These are phyloP conservation scores for Luperina nickerlii DNA, from an alignment of 2,888 invertebrate species.

Conservation along the genomic window DNA sequence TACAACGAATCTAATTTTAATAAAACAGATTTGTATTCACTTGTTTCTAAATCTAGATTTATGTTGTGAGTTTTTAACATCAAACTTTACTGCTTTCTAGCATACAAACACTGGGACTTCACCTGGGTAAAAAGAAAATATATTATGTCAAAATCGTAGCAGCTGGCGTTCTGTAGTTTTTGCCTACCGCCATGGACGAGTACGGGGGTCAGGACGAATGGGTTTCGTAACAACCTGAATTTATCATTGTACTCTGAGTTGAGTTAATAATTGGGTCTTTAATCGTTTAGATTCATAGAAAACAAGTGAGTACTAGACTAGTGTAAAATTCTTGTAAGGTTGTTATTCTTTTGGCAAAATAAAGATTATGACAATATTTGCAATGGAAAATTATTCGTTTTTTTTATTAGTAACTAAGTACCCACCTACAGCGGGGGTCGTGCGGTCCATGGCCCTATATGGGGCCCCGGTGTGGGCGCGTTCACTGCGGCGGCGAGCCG, in stretches of 20 bases:
- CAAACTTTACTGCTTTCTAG: background rate
- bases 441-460: too few species aligned
- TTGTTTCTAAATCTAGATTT: conserved; percentile 1
- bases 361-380: background rate
- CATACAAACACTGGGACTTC: background rate
- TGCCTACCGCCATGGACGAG: background rate
- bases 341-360: background rate
- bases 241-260: too few species aligned
- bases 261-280: background rate
- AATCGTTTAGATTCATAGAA: background rate
- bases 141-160: background rate
- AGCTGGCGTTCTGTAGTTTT: background rate
- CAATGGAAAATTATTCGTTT: background rate
- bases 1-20: conserved; percentile 11
- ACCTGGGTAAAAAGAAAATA: background rate
- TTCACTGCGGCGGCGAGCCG: too few species aligned
- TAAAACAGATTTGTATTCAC: background rate
- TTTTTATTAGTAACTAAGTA: background rate
- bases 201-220: background rate
- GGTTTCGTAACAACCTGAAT: too few species aligned
- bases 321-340: background rate
- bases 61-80: conserved; percentile 19
- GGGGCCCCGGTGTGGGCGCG: too few species aligned
- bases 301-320: background rate
- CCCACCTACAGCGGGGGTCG: too few species aligned